Evolutionary conservation across 2,113 vertebrate genomes (phyloP).

Genomic region (Saguinus midas): DNA sequence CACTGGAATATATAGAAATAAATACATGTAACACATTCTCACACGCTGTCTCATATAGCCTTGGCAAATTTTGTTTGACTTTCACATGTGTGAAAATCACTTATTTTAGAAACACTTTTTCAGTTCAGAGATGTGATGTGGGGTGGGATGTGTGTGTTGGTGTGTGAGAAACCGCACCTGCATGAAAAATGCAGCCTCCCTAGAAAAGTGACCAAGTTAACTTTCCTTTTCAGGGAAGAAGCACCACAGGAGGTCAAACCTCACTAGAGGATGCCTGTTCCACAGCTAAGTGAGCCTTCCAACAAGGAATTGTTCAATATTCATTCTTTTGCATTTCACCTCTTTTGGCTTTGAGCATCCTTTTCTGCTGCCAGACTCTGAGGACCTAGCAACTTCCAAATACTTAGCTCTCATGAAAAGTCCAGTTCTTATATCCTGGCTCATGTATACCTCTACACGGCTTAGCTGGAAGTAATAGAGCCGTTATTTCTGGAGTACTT

Average conservation of each 20-base stretch:
- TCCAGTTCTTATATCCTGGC: not conserved
- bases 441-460: fast-evolving
- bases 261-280: not conserved
- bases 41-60: not conserved
- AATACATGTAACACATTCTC: not conserved
- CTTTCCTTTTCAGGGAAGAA: not conserved
- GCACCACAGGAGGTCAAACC: not conserved
- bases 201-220: not conserved
- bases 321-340: not conserved
- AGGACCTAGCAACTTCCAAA: not conserved
- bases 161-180: not conserved
- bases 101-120: slow-evolving; percentile 3
- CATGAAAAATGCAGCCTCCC: not conserved
- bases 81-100: not conserved
- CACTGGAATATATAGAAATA: not conserved
- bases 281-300: not conserved
- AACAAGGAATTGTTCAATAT: not conserved
- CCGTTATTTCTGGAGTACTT: not conserved
- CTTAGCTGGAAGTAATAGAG: not conserved
- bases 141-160: not conserved
- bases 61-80: not conserved
- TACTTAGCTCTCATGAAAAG: not conserved
- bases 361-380: not conserved
- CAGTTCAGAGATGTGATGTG: not conserved
- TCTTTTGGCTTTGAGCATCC: not conserved